Percentiles rank a stretch among this genome's conserved stretches.
Conservation (phyloP, 1,140 invertebrate species). For the Formica selysi region DNA sequence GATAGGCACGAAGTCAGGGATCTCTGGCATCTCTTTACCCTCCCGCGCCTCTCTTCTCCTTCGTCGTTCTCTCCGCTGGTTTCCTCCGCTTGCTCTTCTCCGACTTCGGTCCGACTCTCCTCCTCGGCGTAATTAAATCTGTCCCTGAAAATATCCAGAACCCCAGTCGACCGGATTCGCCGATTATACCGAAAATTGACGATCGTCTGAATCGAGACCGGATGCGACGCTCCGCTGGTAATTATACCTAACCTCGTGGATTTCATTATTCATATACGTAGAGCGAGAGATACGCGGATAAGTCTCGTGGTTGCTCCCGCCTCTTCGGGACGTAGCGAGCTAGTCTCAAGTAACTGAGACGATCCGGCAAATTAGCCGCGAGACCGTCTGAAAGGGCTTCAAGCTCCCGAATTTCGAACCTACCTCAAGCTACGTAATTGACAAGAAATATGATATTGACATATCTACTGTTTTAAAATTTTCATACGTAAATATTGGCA, state of each 20-base stretch:
- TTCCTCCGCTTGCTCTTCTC: not conserved
- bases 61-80: not conserved
- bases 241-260: conserved; percentile 77
- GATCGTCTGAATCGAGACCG: conserved; percentile 75
- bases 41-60: conserved; percentile 23
- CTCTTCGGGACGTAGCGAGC: conserved; percentile 45
- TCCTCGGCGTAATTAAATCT: conserved; percentile 54
- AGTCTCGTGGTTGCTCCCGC: conserved; percentile 65
- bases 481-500: not conserved
- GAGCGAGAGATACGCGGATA: conserved; percentile 11
- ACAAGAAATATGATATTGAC: conserved; percentile 24
- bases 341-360: conserved; percentile 46
- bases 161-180: conserved; percentile 43
- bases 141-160: conserved; percentile 66
- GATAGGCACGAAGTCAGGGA: conserved; percentile 59
- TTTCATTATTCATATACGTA: conserved; percentile 77
- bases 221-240: conserved; percentile 78
- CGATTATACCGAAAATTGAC: conserved; percentile 71
- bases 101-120: conserved; percentile 33
- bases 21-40: conserved; percentile 57
- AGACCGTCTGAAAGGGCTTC: conserved; percentile 33
- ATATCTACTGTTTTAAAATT: conserved; percentile 9
- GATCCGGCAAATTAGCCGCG: conserved; percentile 65
- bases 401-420: conserved; percentile 39
- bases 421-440: conserved; percentile 47